Base-by-base conservation (phyloP, 2,888 invertebrate genomes). In the Celastrina argiolus region DNA sequence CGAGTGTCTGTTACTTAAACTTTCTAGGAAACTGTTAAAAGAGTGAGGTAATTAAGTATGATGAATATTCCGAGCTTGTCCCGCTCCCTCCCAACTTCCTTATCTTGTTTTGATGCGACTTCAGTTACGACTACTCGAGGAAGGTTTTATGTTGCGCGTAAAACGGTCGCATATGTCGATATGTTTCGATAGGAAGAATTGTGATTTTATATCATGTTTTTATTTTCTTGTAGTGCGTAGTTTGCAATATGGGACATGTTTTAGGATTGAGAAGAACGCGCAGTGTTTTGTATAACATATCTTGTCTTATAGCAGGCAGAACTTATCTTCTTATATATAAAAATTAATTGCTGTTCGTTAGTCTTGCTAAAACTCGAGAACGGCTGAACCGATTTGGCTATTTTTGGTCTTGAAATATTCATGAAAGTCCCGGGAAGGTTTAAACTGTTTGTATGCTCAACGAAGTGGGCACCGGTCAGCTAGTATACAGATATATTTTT, bases 11-110 rank as follows among this genome's bases (percentile, higher is more conserved):
- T 81, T 84, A 81, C 85, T 85, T 83, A 81, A 75, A 74, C 80
- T 77, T 78, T 77, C 80, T 81, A 80, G 81, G 82, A 81, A 85
- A 84, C 83, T 83, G 83, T 83, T 84, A 85, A 84, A 85, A 85
- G 84, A 84, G 85, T 83, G 78, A 82, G 85, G 84, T 87, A 87
- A 88, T 87, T 88, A 87, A 86, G 82, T 84, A 86, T 88, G 87
- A 88, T 88, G 87, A 86, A 88, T 87, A 85, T 82, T 83, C 83
- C 67, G 83, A 85, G 86, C 86, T 87, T 87, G 87, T 87, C 86
- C 82, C 83, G 79, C 79, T 79, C 75, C 78, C 78, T 77, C 82
- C 79, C 81, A 68, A 68, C 65, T 68, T 67, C 66, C 56, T 66
- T 66, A 65, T 63, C 66, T 51, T 65, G 59, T 59, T 58, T 66